These are phyloP conservation scores for Ctenopoma multispine DNA, from an alignment of 2,797 vertebrate genomes.

Conservation along the genomic window DNA sequence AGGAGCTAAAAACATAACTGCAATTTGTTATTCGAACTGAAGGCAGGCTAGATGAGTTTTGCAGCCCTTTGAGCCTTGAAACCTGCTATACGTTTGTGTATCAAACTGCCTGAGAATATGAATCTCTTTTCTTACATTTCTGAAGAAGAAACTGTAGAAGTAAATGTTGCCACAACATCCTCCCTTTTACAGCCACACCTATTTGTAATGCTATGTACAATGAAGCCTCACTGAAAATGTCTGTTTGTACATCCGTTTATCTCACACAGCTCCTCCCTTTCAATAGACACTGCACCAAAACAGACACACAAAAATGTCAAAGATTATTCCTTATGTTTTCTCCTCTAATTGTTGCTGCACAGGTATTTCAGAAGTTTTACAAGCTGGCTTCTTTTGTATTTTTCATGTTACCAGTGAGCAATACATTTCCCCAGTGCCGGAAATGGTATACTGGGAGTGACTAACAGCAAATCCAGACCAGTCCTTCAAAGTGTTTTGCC, in stretches of 20 bases:
- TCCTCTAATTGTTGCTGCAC: slow-evolving; percentile 34
- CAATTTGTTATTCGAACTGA: slow-evolving; percentile 41
- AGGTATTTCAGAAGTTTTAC: slow-evolving; percentile 56
- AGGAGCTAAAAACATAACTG: slow-evolving; percentile 14
- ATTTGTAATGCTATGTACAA: slow-evolving; percentile 48
- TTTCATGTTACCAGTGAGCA: slow-evolving; percentile 67
- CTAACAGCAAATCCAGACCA: slow-evolving; percentile 84
- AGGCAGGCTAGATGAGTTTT: slow-evolving; percentile 31
- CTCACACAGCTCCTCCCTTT: slow-evolving; percentile 26
- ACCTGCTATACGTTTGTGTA: slow-evolving; percentile 6
- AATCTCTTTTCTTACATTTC: slow-evolving; percentile 12
- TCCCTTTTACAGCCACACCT: slow-evolving; percentile 58
- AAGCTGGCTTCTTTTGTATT: slow-evolving; percentile 63
- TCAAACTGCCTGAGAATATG: slow-evolving; percentile 25
- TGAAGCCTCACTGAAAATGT: slow-evolving; percentile 37
- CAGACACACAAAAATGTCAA: slow-evolving; percentile 21
- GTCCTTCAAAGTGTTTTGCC: slow-evolving; percentile 76
- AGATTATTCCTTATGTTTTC: slow-evolving; percentile 8
- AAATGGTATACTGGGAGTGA: slow-evolving; percentile 75
- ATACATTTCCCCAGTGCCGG: slow-evolving; percentile 77
- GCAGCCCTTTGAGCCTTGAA: slow-evolving; percentile 10
- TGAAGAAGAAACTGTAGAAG: slow-evolving; percentile 5
- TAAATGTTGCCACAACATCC: slow-evolving; percentile 14
- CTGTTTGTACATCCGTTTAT: slow-evolving; percentile 49
- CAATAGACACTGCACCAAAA: not conserved